Percentiles rank a stretch among this genome's conserved stretches.
Conservation (phyloP, 2,888 invertebrate genomes). For the Aelia acuminata region DNA sequence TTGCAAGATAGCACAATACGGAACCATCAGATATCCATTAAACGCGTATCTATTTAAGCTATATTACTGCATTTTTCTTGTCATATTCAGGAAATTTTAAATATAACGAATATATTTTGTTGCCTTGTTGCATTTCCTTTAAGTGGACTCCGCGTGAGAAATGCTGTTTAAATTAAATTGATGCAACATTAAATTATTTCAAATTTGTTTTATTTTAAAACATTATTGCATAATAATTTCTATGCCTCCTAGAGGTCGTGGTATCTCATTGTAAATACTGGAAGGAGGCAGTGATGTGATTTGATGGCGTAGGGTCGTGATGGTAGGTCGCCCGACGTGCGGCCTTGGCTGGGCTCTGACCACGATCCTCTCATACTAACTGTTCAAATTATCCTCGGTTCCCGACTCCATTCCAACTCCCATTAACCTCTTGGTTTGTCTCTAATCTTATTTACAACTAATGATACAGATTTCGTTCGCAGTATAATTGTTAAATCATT, state of each 20-base stretch:
- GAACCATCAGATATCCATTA: too few relatives aligned
- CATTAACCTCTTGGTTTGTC: background rate
- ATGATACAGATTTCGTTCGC: background rate
- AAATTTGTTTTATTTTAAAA: too few relatives aligned
- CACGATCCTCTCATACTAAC: background rate
- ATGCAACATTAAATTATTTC: too few relatives aligned
- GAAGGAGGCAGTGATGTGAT: background rate
- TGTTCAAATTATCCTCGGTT: background rate
- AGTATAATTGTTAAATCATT: background rate
- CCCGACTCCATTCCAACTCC: background rate
- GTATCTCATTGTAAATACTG: background rate
- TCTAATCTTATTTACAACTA: background rate
- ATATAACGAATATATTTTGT: too few relatives aligned
- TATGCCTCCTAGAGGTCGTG: too few relatives aligned
- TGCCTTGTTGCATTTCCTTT: too few relatives aligned
- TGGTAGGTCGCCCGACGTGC: background rate
- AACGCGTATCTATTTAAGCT: too few relatives aligned
- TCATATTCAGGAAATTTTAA: too few relatives aligned
- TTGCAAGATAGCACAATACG: too few relatives aligned
- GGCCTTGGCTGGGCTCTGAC: background rate
- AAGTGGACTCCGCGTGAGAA: too few relatives aligned
- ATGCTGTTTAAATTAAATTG: too few relatives aligned
- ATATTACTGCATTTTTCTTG: too few relatives aligned
- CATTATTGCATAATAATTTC: background rate
- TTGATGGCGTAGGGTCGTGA: background rate